These are phyloP conservation scores for Caenorhabditis sp. DNA, from an alignment of 2,888 invertebrate species.

Conservation along the genomic window DNA sequence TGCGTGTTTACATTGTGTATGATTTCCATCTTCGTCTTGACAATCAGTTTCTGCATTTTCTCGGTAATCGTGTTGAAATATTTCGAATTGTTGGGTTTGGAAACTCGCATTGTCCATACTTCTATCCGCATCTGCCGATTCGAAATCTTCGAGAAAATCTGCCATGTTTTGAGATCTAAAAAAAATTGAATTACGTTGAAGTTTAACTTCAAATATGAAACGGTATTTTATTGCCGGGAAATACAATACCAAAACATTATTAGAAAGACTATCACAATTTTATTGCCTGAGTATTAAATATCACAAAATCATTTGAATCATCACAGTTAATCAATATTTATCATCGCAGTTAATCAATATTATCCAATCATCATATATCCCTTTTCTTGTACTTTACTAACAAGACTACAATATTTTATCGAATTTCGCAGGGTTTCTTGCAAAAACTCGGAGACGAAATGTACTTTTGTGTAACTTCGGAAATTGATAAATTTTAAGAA, in stretches of 20 bases:
- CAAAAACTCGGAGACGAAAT: slow-evolving; percentile 38
- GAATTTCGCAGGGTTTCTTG: slow-evolving; percentile 25
- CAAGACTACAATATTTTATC: slow-evolving; percentile 41
- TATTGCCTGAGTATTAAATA: background rate
- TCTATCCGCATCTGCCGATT: slow-evolving; percentile 23
- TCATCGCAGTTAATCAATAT: background rate
- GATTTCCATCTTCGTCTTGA: slow-evolving; percentile 17
- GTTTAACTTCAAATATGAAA: background rate
- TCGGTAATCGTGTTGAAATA: slow-evolving; percentile 51
- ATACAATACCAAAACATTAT: too few relatives aligned
- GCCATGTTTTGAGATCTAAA: slow-evolving; percentile 32
- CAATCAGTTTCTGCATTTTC: slow-evolving; percentile 37
- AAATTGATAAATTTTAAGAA: slow-evolving; percentile 39
- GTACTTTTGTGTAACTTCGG: slow-evolving; percentile 27
- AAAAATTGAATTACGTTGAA: background rate
- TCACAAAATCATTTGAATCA: background rate
- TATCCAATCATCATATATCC: slow-evolving; percentile 30
- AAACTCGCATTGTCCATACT: slow-evolving; percentile 28
- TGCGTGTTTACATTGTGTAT: slow-evolving; percentile 19
- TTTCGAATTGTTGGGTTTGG: slow-evolving; percentile 39
- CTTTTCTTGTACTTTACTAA: slow-evolving; percentile 23
- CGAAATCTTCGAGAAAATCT: slow-evolving; percentile 39
- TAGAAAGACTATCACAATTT: background rate
- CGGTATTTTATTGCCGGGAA: too few relatives aligned
- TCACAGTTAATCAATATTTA: too few relatives aligned